Percentiles rank a stretch among this genome's conserved stretches.
phyloP scores from a whole-genome alignment of 2,888 invertebrate genomes.

The Aspidiotus destructor region DNA sequence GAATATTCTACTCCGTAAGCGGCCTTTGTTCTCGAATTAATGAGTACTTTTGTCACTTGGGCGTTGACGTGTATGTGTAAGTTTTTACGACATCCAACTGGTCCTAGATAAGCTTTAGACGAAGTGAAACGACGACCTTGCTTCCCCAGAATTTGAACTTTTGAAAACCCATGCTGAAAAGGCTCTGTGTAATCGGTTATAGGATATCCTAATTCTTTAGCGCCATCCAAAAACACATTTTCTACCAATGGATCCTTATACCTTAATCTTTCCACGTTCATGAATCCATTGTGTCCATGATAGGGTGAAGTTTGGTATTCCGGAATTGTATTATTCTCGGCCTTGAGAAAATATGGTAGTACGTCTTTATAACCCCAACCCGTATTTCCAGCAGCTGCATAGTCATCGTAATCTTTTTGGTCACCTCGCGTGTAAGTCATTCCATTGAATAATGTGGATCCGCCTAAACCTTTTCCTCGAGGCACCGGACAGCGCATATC shows the following conservation, averaged over 20 bases:
- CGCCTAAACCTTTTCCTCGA: constrained; percentile 38
- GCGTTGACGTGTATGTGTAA: constrained; percentile 40
- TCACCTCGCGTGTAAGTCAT: constrained; percentile 45
- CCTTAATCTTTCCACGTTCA: constrained; percentile 58
- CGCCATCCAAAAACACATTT: constrained; percentile 56
- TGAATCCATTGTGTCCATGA: constrained; percentile 57
- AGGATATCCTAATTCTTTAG: constrained; percentile 49
- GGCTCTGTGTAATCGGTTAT: constrained; percentile 48
- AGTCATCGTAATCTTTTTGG: constrained; percentile 38
- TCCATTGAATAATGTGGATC: constrained; percentile 51
- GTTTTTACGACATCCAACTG: constrained; percentile 40
- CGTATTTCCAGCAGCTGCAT: constrained; percentile 38
- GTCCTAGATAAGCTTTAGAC: constrained; percentile 52
- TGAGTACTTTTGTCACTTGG: constrained; percentile 39
- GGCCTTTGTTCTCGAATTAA: constrained; percentile 42
- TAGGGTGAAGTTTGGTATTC: constrained; percentile 41
- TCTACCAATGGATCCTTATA: constrained; percentile 54
- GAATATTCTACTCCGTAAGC: constrained; percentile 46
- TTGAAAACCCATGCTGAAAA: constrained; percentile 37
- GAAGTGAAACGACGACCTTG: constrained; percentile 41
- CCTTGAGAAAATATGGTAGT: constrained; percentile 41
- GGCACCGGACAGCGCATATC: constrained; percentile 38
- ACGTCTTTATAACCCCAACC: constrained; percentile 45
- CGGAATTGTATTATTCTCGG: constrained; percentile 38
- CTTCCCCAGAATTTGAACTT: constrained; percentile 31